Evolutionary conservation across 2,113 vertebrate species (phyloP), one percentile per base, ranked within the genome.

Genomic region (Axis porcinus): DNA sequence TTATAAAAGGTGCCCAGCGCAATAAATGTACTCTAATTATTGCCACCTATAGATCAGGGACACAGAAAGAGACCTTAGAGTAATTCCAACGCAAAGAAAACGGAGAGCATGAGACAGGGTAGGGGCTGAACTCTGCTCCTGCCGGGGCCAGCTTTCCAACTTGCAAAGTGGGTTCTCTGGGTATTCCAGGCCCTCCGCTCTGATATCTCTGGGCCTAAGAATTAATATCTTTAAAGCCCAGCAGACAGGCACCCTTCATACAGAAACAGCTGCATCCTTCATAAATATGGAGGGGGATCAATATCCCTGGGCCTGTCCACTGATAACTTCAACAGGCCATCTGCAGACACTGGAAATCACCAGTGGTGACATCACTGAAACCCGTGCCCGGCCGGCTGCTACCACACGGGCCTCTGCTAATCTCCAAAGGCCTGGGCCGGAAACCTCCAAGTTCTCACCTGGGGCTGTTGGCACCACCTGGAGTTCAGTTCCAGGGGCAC

Each of bases 51-150:
- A 5, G 55, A 11, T 0, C 4, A 11, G 79, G 28, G 13, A 11
- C 23, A 9, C 7, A 23, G 16, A 45, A 50, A 40, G 3, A 21
- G 36, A 15, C 28, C 47, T 28, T 0, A 4, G 36, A 58, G n/a
- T 50, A 16, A 19, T 33, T 17, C 28, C 3, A 23, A 25, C 0
- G 14, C 40, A 36, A 16, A 43, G 79, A 57, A 33, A 50, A 21
- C 28, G 0, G 1, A 1, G 13, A 40, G n/a, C 40, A 2, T 52
- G 8, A 23, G 16, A 13, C 85, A 27, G 45, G 21, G 11, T 1
- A 3, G 14, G 12, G 21, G 3, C 15, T 1, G 28, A 27, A 54
- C 30, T 78, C 70, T 6, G 70, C 17, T 52, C 11, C 67, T 7
- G 36, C 15, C 60, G 13, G 55, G 57, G 50, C 47, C 3, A 0